phyloP scores from a whole-genome alignment of 2,113 vertebrate species.

The Pterocles orientalis region DNA sequence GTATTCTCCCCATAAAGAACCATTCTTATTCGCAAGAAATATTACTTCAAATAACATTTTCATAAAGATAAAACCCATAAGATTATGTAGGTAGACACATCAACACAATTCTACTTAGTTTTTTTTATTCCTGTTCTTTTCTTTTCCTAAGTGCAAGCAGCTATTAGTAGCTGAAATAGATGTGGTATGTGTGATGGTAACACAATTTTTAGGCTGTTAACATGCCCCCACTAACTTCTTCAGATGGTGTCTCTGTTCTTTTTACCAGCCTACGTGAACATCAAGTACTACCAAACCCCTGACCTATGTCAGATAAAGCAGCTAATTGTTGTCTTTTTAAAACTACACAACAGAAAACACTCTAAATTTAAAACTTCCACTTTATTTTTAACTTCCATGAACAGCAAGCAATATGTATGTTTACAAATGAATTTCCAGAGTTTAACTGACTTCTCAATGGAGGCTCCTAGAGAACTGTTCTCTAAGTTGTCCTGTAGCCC shows the following conservation, averaged over 20 bases:
- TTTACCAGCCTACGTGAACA: background rate
- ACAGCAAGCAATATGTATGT: accelerated
- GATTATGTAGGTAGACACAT: background rate
- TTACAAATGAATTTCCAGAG: background rate
- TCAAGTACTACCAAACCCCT: too few species aligned
- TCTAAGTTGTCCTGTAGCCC: background rate
- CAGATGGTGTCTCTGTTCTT: background rate
- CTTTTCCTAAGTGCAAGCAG: background rate
- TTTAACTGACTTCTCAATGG: background rate
- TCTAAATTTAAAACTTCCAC: background rate
- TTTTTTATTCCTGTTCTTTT: background rate
- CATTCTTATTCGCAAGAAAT: background rate
- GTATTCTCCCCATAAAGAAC: background rate
- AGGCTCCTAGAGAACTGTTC: background rate
- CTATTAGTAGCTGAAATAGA: background rate
- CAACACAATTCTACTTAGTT: background rate
- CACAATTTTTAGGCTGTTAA: background rate
- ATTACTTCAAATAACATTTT: background rate
- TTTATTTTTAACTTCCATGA: background rate
- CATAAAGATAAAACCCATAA: background rate
- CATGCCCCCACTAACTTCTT: background rate
- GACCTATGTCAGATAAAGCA: background rate
- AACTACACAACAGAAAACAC: background rate
- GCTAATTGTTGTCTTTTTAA: background rate
- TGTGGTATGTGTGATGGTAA: background rate